Conservation (phyloP, 2,888 invertebrate genomes). For the Agelastica alni region DNA sequence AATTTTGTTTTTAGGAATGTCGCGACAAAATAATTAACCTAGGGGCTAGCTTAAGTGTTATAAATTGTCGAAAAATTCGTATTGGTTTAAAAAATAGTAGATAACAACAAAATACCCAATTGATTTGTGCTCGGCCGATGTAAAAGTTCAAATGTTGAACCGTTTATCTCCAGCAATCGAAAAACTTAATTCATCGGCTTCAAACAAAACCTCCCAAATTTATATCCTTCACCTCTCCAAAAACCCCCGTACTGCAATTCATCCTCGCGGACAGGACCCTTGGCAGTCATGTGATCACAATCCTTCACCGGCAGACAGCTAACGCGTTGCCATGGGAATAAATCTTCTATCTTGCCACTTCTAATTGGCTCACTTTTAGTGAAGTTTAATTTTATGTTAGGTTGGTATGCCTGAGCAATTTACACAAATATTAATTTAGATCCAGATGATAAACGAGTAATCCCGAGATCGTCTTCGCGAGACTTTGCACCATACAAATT, state of each 20-base stretch:
- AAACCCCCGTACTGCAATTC: slow-evolving; percentile 23
- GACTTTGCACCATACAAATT: no score
- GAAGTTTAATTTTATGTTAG: slow-evolving; percentile 53
- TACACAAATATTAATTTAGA: slow-evolving; percentile 42
- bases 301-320: slow-evolving; percentile 56
- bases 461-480: no score
- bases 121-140: not conserved
- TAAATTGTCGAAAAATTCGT: no score
- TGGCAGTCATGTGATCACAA: slow-evolving; percentile 54
- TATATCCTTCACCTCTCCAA: slow-evolving; percentile 20
- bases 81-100: no score
- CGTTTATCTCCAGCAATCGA: slow-evolving; percentile 14
- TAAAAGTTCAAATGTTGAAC: slow-evolving; percentile 14
- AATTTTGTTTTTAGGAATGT: no score
- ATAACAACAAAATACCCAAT: slow-evolving; percentile 2
- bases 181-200: slow-evolving; percentile 24
- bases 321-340: slow-evolving; percentile 58
- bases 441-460: slow-evolving; percentile 39
- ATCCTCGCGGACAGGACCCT: slow-evolving; percentile 31
- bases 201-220: slow-evolving; percentile 21
- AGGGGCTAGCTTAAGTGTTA: no score
- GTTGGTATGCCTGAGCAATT: slow-evolving; percentile 47
- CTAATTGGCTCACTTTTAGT: slow-evolving; percentile 58
- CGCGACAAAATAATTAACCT: no score
- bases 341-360: slow-evolving; percentile 58